Base-by-base conservation (phyloP, 37 sponge, comb jelly and placozoan species). In the Beroe ovata region DNA sequence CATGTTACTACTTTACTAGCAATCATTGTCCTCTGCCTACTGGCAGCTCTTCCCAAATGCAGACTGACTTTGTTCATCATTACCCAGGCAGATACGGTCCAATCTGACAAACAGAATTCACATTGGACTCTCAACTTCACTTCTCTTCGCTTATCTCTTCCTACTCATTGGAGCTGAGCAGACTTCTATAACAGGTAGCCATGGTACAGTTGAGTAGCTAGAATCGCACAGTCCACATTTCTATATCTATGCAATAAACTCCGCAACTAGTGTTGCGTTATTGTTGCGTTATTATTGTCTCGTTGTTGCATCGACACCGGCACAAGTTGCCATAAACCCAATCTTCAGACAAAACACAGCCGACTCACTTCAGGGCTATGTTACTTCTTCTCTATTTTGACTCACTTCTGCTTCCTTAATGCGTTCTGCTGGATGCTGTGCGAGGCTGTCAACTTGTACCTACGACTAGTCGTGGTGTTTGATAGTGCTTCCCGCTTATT, bases 341-440 rank as follows among this genome's bases (percentile, higher is more conserved):
- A n/a, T n/a, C n/a, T n/a, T n/a, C n/a, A n/a, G n/a, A n/a, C n/a
- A n/a, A n/a, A n/a, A n/a, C n/a, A n/a, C n/a, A n/a, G n/a, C n/a
- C n/a, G 11, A 58, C 18, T 18, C 59, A 23, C 8, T 29, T 8
- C 38, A 71, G 71, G 71, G 4, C 21, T 34, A 4, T 71, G 71
- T 29, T 71, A 71, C 71, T 71, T 71, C 71, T 71, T 71, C 38
- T 29, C 71, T 8, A 71, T 71, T 29, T 21, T 34, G 6, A 29
- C 20, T 4, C 71, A 71, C 38, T 36, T 71, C 38, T 71, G 38
- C 8, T 71, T 71, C 71, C 71, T 71, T 6, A 28, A 19, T 30
- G 71, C 71, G 71, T 71, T 71, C 71, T 71, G 71, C 38, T 71
- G 71, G 71, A 71, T 71, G 71, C 20, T 71, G 38, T 29, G 36